Evolutionary conservation across 1,140 invertebrate species (phyloP).

Genomic region (Drosophila suzukii): DNA sequence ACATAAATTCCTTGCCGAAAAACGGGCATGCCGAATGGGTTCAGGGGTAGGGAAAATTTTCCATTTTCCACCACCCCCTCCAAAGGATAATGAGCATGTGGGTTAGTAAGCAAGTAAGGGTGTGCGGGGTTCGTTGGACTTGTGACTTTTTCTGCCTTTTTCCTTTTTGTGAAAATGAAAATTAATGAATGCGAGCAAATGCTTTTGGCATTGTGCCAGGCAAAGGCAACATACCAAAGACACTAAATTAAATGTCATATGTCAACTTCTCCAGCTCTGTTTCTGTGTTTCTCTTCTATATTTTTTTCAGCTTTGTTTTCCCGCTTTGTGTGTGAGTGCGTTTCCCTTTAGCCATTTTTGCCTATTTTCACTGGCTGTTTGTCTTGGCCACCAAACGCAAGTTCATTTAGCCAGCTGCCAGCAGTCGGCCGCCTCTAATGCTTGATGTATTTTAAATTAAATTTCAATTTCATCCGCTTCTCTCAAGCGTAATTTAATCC

Average conservation of each 20-base stretch:
- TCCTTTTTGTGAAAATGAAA: constrained; percentile 68
- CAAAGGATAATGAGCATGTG: constrained; percentile 29
- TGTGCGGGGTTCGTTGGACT: constrained; percentile 35
- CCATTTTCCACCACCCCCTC: constrained; percentile 14
- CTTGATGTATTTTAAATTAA: constrained; percentile 79
- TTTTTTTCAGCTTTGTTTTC: not conserved
- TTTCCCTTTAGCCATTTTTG: constrained; percentile 13
- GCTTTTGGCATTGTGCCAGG: constrained; percentile 74
- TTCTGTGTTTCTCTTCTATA: constrained; percentile 6
- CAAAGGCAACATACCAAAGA: constrained; percentile 76
- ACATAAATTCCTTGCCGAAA: constrained; percentile 10
- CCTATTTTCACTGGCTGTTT: constrained; percentile 66
- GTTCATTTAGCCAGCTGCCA: constrained; percentile 69
- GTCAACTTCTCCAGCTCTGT: constrained; percentile 56
- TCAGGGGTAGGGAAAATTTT: constrained; percentile 27
- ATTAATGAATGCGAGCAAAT: constrained; percentile 81
- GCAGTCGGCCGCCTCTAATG: constrained; percentile 46
- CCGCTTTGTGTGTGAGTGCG: constrained; percentile 44
- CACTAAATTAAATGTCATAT: constrained; percentile 83
- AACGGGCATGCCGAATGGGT: constrained; percentile 22
- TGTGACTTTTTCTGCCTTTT: constrained; percentile 35
- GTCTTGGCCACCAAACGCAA: constrained; percentile 69
- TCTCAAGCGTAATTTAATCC: constrained; percentile 57
- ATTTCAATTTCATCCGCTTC: constrained; percentile 58
- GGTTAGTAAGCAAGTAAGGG: constrained; percentile 6